A percentile compares a stretch with the other conserved stretches of the same genome.
phyloP scores from a whole-genome alignment of 2,888 invertebrate species.

The Frankliniella fusca region DNA sequence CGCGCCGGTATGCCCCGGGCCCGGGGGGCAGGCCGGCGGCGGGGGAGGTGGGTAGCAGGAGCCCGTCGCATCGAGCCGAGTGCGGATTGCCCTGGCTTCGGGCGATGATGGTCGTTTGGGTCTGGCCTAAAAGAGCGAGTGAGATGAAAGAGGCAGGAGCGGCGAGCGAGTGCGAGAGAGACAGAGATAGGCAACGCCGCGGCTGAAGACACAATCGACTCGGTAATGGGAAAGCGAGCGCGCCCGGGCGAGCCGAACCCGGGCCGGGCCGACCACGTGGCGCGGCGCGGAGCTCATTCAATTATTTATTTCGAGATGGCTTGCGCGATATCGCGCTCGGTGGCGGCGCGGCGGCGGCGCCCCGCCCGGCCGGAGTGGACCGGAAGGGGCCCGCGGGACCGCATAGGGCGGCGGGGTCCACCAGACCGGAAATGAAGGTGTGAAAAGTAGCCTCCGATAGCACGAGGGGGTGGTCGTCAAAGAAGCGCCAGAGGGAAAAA shows the following conservation, averaged over 20 bases:
- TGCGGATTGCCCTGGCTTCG: neutral
- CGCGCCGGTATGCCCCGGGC: neutral
- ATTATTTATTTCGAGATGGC: slow-evolving; percentile 25
- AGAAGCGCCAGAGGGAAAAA: no score
- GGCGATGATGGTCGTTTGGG: neutral
- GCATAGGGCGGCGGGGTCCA: neutral
- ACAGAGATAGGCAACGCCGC: neutral
- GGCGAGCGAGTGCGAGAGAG: neutral
- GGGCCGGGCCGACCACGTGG: neutral
- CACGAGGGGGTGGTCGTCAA: neutral
- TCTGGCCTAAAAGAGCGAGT: neutral
- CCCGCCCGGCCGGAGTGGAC: neutral
- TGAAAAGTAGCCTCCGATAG: neutral
- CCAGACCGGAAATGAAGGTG: slow-evolving; percentile 13
- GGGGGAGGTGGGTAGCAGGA: neutral
- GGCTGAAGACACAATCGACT: slow-evolving; percentile 22
- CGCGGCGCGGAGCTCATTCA: neutral
- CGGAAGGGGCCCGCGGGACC: neutral
- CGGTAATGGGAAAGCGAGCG: slow-evolving; percentile 17
- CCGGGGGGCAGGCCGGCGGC: neutral
- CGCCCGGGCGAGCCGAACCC: neutral
- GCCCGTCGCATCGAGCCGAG: neutral
- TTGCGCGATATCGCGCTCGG: neutral
- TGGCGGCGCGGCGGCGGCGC: neutral
- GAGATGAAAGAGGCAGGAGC: neutral